Evolutionary conservation across 2,797 vertebrate species (phyloP).

Genomic region (Nyctalus aviator): DNA sequence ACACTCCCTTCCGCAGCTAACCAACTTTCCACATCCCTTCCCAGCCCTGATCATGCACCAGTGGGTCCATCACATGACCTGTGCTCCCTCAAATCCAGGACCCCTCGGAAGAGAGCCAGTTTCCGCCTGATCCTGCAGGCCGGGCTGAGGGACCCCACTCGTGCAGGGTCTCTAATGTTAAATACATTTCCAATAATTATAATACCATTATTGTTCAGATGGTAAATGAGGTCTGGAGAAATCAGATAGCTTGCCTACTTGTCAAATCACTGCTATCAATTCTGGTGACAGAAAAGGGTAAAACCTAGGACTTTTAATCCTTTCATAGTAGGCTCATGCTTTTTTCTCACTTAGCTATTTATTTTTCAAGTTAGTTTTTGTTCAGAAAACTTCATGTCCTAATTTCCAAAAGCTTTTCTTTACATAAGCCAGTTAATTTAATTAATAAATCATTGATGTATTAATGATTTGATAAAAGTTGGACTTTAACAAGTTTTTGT

Average conservation of each 20-base stretch:
- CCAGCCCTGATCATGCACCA: too few species aligned
- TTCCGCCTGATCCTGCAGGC: too few species aligned
- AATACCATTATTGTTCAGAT: background rate
- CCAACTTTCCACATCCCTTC: too few species aligned
- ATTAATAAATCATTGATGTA: constrained; percentile 10
- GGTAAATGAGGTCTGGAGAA: constrained; percentile 38
- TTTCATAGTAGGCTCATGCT: background rate
- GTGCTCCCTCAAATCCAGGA: too few species aligned
- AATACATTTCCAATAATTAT: background rate
- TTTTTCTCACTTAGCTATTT: background rate
- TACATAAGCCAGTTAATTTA: constrained; percentile 21
- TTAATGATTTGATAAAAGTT: constrained; percentile 21
- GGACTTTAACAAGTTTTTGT: constrained; percentile 21
- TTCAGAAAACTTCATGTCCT: constrained; percentile 5
- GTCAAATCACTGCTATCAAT: background rate
- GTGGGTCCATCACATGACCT: too few species aligned
- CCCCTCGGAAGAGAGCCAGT: too few species aligned
- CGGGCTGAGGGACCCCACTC: too few species aligned
- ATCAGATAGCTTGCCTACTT: background rate
- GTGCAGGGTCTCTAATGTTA: background rate
- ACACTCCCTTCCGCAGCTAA: too few species aligned
- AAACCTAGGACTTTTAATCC: background rate
- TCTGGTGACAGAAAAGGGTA: background rate
- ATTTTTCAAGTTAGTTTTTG: constrained; percentile 10
- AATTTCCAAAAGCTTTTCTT: background rate